These are phyloP conservation scores for Malacosoma neustria DNA, from an alignment of 2,888 invertebrate genomes.

Conservation along the genomic window DNA sequence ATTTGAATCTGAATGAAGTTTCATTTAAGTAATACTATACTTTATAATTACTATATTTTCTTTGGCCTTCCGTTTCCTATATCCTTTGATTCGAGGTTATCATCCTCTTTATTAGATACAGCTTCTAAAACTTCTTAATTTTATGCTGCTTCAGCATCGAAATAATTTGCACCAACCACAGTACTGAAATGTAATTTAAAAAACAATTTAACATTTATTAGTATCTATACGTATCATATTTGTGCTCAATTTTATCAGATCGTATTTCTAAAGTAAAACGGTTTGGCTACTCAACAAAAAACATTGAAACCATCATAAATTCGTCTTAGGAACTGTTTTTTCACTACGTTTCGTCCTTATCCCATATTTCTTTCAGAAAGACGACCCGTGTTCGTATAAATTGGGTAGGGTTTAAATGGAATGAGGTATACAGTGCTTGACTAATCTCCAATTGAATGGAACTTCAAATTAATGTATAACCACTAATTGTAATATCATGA, in stretches of 20 bases:
- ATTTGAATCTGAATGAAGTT: no score
- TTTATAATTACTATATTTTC: no score
- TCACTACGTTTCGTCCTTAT: not conserved
- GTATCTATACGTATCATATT: not conserved
- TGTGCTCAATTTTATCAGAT: not conserved
- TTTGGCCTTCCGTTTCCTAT: no score
- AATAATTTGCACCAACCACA: no score
- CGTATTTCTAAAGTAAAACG: not conserved
- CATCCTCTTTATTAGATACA: no score
- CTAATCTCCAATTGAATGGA: not conserved
- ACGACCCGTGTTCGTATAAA: not conserved
- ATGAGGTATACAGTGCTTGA: not conserved
- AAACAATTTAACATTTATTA: no score
- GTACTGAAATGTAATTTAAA: no score
- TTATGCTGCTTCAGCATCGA: no score
- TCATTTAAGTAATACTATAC: no score
- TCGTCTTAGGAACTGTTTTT: not conserved
- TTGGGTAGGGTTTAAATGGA: not conserved
- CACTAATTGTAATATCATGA: no score
- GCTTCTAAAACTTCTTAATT: no score
- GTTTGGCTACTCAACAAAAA: not conserved
- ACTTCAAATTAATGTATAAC: not conserved
- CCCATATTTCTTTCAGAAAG: not conserved
- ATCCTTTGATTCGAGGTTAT: no score
- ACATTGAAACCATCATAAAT: not conserved